Percentiles rank a stretch among this genome's conserved stretches.
These are phyloP conservation scores for Adineta ricciae DNA, from an alignment of 2,888 invertebrate genomes.

Conservation along the genomic window DNA sequence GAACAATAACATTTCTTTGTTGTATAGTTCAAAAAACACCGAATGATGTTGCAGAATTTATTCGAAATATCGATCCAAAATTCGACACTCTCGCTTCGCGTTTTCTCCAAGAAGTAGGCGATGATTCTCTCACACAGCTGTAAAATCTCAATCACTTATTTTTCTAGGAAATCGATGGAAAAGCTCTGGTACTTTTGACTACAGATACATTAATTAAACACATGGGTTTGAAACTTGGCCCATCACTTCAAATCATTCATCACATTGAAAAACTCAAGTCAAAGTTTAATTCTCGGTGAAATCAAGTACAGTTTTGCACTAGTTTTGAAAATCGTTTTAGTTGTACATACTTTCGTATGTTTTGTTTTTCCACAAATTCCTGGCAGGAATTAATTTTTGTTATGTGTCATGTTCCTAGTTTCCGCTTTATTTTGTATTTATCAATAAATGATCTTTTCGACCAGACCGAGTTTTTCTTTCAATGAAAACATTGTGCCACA, in stretches of 20 bases:
- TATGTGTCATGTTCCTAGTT: no score
- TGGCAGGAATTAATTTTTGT: no score
- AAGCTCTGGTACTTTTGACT: slow-evolving; percentile 79
- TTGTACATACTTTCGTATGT: neutral
- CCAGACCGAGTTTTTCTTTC: no score
- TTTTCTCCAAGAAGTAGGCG: slow-evolving; percentile 1
- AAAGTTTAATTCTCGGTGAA: neutral
- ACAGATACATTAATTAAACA: slow-evolving; percentile 99
- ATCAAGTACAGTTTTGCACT: no score
- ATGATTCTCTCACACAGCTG: neutral
- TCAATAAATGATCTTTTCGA: no score
- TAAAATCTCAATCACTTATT: neutral
- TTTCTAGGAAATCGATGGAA: slow-evolving; percentile 87
- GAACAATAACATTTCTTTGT: no score
- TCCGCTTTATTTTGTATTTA: no score
- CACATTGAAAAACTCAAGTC: slow-evolving; percentile 65
- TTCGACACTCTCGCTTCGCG: neutral
- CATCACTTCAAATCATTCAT: slow-evolving; percentile 90
- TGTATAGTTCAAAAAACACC: neutral
- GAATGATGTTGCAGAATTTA: neutral
- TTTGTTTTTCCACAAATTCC: no score
- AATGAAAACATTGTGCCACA: no score
- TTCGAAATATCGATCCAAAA: neutral
- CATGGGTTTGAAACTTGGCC: slow-evolving; percentile 89
- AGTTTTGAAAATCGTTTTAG: neutral